phyloP scores from a whole-genome alignment of 2,888 invertebrate genomes.

The Archips xylosteana region DNA sequence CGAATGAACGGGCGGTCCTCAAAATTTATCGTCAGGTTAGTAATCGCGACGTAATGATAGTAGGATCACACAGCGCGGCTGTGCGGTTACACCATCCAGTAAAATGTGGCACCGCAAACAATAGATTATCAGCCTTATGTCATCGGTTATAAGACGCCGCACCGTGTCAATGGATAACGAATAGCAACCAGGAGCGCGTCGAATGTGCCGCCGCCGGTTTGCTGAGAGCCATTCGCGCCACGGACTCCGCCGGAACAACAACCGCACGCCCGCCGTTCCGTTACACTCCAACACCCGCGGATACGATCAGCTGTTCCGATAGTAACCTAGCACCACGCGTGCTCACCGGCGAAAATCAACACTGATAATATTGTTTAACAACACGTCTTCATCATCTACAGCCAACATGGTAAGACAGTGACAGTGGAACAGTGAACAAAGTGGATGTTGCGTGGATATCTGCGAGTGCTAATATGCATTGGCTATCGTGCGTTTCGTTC shows the following conservation, averaged over 20 bases:
- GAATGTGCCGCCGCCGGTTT: conserved; percentile 75
- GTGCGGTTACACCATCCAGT: conserved; percentile 54
- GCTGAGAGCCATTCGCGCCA: conserved; percentile 77
- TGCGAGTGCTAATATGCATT: conserved; percentile 53
- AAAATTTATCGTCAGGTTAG: conserved; percentile 69
- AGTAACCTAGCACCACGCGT: conserved; percentile 56
- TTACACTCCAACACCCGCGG: conserved; percentile 57
- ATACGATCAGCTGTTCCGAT: conserved; percentile 75
- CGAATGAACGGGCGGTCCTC: conserved; percentile 75
- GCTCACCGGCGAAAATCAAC: conserved; percentile 45
- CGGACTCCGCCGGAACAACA: conserved; percentile 71
- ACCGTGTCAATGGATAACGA: conserved; percentile 35
- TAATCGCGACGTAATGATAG: conserved; percentile 43
- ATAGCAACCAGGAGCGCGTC: conserved; percentile 38
- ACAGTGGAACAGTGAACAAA: conserved; percentile 65
- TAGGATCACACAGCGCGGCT: conserved; percentile 59
- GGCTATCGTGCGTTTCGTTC: conserved; percentile 14
- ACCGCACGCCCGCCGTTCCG: conserved; percentile 58
- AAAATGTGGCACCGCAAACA: conserved; percentile 24
- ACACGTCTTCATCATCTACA: conserved; percentile 53
- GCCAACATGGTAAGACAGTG: conserved; percentile 80
- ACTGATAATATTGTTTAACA: conserved; percentile 57
- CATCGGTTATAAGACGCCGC: conserved; percentile 35
- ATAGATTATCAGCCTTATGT: conserved; percentile 38
- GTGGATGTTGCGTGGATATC: conserved; percentile 57